phyloP scores from a whole-genome alignment of 2,113 vertebrate species.

The Sebastes fasciatus region DNA sequence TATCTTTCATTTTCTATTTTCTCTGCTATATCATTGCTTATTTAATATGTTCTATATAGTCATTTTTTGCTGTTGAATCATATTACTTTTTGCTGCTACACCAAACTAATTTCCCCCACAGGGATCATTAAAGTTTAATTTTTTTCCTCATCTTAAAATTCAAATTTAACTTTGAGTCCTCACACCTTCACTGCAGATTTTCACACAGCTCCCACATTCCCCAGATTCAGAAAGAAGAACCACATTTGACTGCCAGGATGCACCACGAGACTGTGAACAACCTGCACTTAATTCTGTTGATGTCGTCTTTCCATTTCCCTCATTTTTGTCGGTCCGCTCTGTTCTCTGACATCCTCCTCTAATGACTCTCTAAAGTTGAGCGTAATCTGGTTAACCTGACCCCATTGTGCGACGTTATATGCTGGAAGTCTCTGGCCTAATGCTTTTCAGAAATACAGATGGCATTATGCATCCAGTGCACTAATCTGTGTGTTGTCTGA shows the following conservation, averaged over 20 bases:
- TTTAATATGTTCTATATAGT: conserved; percentile 30
- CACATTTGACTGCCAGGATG: conserved; percentile 40
- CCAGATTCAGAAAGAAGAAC: conserved; percentile 37
- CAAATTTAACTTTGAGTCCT: conserved; percentile 56
- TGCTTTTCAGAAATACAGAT: conserved; percentile 51
- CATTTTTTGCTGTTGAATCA: conserved; percentile 43
- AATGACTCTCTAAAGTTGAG: conserved; percentile 30
- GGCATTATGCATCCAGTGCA: conserved; percentile 40
- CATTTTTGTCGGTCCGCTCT: background rate
- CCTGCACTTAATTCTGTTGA: conserved; percentile 41
- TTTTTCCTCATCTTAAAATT: conserved; percentile 53
- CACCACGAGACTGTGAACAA: conserved; percentile 14
- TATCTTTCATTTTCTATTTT: conserved; percentile 29
- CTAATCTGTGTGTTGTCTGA: conserved; percentile 54
- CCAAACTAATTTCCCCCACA: conserved; percentile 42
- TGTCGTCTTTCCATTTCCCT: conserved; percentile 23
- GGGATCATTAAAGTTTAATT: conserved; percentile 64
- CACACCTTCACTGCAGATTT: conserved; percentile 59
- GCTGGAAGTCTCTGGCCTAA: conserved; percentile 29
- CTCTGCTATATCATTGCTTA: background rate
- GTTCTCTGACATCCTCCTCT: conserved; percentile 3
- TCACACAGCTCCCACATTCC: conserved; percentile 61
- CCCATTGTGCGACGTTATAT: conserved; percentile 11
- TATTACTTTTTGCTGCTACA: conserved; percentile 35
- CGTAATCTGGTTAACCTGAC: conserved; percentile 57